Evolutionary conservation across 2,888 invertebrate species (phyloP), one percentile per base, ranked within the genome.

Genomic region (Kryphioiulus occultus): DNA sequence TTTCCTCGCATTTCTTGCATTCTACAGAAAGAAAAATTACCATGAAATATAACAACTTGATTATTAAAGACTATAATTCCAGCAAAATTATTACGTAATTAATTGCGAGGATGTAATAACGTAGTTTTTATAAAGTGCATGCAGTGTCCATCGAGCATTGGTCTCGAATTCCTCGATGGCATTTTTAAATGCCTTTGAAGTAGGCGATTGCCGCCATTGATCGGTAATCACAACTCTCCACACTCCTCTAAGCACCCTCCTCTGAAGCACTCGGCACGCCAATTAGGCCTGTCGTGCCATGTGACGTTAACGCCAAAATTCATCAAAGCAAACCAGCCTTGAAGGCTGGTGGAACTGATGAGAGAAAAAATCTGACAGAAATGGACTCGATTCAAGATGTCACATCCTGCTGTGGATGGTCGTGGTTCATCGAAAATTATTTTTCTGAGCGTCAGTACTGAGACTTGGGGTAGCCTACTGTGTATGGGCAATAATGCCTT

Each of bases 221-320:
- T 68, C 68, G 68, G 68, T 68, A 68, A 68, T 68, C 68, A 68
- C 68, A 68, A 68, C 68, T 68, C 68, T 68, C 68, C 68, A 26
- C 68, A 68, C 68, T 26, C 68, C 68, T 68, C 68, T 68, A 68
- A 68, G 68, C 26, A 68, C 68, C n/a, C 68, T 68, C 68, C 26
- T 68, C 68, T 68, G 22, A 68, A 68, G 68, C 68, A 68, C 68
- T 26, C 26, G 22, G 26, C 68, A 68, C 26, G 26, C 68, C 26
- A 68, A 26, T 68, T 68, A 68, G 68, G 68, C 26, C 68, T 68
- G 68, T 10, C 68, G 68, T 26, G 22, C n/a, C 7, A 68, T 68
- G 68, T 68, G 68, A 68, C 26, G 68, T 68, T 68, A 68, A 68
- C 68, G 26, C 68, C 68, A 68, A 68, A 26, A 68, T 68, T 68